Conservation (phyloP, 2,888 invertebrate species). For the Lasioglossum morio region DNA sequence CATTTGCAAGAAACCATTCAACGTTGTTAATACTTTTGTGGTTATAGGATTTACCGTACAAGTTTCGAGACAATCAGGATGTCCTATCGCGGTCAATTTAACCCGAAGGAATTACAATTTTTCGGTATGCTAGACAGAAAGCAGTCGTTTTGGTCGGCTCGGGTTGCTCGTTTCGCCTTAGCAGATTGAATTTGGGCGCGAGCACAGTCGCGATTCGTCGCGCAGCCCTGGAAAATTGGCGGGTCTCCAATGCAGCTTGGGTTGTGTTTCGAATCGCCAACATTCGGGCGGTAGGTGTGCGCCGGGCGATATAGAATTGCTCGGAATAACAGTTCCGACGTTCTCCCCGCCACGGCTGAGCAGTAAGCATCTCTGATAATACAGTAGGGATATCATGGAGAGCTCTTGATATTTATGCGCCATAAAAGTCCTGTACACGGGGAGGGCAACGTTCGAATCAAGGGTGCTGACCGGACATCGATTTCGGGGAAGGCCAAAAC, state of each 20-base stretch:
- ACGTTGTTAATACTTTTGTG: background rate
- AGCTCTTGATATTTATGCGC: constrained; percentile 84
- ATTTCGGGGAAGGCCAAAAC: constrained; percentile 77
- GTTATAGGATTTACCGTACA: background rate
- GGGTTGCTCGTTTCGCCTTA: background rate
- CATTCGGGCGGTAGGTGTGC: constrained; percentile 59
- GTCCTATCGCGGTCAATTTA: background rate
- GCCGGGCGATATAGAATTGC: constrained; percentile 67
- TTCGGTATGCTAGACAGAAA: background rate
- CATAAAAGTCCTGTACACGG: constrained; percentile 82
- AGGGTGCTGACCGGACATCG: constrained; percentile 83
- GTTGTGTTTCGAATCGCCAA: constrained; percentile 60
- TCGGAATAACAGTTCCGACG: constrained; percentile 65
- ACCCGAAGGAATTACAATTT: background rate
- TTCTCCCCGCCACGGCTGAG: constrained; percentile 44
- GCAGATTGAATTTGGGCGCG: constrained; percentile 68
- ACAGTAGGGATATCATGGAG: constrained; percentile 81
- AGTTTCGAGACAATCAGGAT: background rate
- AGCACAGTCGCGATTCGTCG: constrained; percentile 23
- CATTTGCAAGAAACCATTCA: too few species aligned
- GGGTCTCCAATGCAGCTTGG: constrained; percentile 68
- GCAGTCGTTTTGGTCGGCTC: background rate
- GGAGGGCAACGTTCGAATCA: constrained; percentile 79
- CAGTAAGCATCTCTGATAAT: constrained; percentile 81
- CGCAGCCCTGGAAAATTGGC: constrained; percentile 68